Base-by-base conservation (phyloP, 2,888 invertebrate genomes). In the Apamea crenata region DNA sequence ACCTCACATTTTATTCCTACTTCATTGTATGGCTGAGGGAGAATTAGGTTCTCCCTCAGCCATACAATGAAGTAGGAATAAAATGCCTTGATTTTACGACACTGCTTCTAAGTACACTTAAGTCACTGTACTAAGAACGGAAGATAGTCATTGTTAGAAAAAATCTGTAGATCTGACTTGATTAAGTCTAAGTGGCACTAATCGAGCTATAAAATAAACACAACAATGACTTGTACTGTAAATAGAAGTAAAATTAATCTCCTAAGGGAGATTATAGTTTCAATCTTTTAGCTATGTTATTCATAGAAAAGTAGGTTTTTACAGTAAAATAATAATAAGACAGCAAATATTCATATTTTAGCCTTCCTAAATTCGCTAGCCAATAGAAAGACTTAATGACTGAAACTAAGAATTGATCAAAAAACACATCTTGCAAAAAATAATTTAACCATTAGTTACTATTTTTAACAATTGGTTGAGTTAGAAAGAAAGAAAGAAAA, bases 1-100 rank as follows among this genome's bases (percentile, higher is more conserved):
- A 63, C 29, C 36, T 67, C 74, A 71, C 56, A 50, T 71, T 73
- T 71, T 73, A 75, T 70, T 56, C 59, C 32, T 61, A 61, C 29
- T 74, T 74, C 61, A 68, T 72, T 56, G 72, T 80, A 67, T 1
- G 70, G 75, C 59, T 80, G 69, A 53, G 59, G n/a, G 40, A 21
- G 59, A 75, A 61, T n/a, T n/a, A n/a, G n/a, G n/a, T n/a, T n/a
- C n/a, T n/a, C n/a, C n/a, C n/a, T n/a, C n/a, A n/a, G n/a, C n/a
- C n/a, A n/a, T n/a, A n/a, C n/a, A n/a, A n/a, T n/a, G n/a, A n/a
- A n/a, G n/a, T n/a, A n/a, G n/a, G n/a, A n/a, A n/a, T n/a, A n/a
- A n/a, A n/a, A 77, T 79, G 56, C 53, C 70, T 77, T 50, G 66
- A 79, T 65, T 83, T 76, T 81, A 83, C 70, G 75, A 81, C 65